A percentile compares a stretch with the other conserved stretches of the same genome.
These are phyloP conservation scores for Pollenia amentaria DNA, from an alignment of 2,888 invertebrate species.

Conservation along the genomic window DNA sequence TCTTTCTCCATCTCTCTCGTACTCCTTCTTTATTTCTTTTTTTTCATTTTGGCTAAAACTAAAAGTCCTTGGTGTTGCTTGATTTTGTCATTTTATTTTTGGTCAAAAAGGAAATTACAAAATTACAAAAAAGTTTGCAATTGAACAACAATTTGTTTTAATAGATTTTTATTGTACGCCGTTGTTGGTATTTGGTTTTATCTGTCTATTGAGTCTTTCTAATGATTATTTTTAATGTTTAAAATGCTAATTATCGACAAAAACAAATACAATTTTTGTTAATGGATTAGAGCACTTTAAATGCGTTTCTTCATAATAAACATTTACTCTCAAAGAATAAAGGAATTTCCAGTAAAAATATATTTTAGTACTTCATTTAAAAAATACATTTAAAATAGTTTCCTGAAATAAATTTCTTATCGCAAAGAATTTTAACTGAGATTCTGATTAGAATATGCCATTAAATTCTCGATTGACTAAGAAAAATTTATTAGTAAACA, in stretches of 20 bases:
- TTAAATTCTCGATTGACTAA: no score
- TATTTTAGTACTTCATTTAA: no score
- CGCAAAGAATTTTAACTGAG: no score
- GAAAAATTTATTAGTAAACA: no score
- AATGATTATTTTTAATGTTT: constrained; percentile 63
- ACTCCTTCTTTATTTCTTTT: not conserved
- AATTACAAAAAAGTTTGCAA: constrained; percentile 44
- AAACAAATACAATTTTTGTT: constrained; percentile 47
- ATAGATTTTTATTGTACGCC: constrained; percentile 22
- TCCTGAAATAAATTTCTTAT: no score
- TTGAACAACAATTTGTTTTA: constrained; percentile 54
- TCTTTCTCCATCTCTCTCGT: not conserved
- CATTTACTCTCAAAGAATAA: not conserved
- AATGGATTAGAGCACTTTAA: constrained; percentile 47
- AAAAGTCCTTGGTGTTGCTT: not conserved
- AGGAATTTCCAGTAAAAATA: no score
- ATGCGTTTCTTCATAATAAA: constrained; percentile 12
- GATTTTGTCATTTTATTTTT: not conserved
- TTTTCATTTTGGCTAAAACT: constrained; percentile 1
- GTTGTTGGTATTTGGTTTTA: constrained; percentile 12
- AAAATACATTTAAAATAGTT: no score
- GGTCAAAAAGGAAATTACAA: constrained; percentile 16
- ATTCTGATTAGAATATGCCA: no score
- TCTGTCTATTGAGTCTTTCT: constrained; percentile 34
- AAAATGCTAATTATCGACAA: constrained; percentile 47